Percentiles rank a stretch among this genome's conserved stretches.
These are phyloP conservation scores for Hyphantria cunea DNA, from an alignment of 1,140 invertebrate species.

Conservation along the genomic window DNA sequence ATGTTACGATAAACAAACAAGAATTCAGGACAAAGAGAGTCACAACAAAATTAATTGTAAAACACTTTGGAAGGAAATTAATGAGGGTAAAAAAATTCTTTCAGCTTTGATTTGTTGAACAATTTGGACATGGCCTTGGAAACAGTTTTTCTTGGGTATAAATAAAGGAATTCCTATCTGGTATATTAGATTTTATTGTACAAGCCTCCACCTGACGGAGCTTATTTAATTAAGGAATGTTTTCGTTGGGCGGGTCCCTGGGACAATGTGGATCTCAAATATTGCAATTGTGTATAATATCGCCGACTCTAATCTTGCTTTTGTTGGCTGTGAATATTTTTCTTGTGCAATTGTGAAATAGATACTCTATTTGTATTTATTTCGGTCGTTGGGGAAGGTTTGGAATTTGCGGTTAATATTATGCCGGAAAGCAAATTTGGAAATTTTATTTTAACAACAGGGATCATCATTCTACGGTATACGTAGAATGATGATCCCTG, in stretches of 20 bases:
- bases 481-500: too few species aligned
- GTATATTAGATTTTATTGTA: conserved; percentile 27
- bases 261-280: conserved; percentile 21
- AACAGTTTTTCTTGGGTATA: conserved; percentile 8
- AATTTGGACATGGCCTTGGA: conserved; percentile 9
- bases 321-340: conserved; percentile 21
- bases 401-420: too few species aligned
- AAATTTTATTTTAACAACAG: too few species aligned
- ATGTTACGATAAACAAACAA: conserved; percentile 21
- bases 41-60: conserved; percentile 23
- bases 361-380: neutral
- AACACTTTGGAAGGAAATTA: conserved; percentile 21
- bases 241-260: conserved; percentile 13
- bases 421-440: too few species aligned
- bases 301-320: conserved; percentile 12
- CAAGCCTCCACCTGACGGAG: conserved; percentile 16
- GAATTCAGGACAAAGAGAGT: conserved; percentile 11
- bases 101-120: conserved; percentile 12
- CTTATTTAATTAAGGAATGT: conserved; percentile 30
- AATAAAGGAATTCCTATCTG: conserved; percentile 30
- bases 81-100: conserved; percentile 6
- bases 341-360: neutral
- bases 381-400: neutral
- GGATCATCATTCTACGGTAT: too few species aligned
- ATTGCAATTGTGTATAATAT: conserved; percentile 28